Evolutionary conservation across 92 coral and sea anemone genomes (phyloP).

Genomic region (Umimayanthus chanpuru): DNA sequence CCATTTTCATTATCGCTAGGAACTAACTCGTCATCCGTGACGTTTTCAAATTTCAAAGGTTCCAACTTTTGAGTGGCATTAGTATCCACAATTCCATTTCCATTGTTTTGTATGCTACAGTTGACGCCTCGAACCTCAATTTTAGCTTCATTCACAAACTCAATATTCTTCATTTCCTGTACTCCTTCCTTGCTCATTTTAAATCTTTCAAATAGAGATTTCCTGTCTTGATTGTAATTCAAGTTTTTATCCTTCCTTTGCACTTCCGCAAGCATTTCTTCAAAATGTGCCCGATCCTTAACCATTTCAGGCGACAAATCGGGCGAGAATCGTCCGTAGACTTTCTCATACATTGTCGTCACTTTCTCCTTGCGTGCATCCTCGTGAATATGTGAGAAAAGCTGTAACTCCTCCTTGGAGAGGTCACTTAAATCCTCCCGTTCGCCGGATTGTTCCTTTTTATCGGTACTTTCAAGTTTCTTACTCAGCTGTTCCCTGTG

Average conservation of each 20-base stretch:
- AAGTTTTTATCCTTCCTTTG: conserved; percentile 49
- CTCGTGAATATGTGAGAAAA: conserved; percentile 47
- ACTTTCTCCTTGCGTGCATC: conserved; percentile 48
- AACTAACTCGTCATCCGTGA: conserved; percentile 82
- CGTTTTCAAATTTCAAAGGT: conserved; percentile 85
- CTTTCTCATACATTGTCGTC: conserved; percentile 78
- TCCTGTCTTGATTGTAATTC: conserved; percentile 51
- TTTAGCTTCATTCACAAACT: conserved; percentile 84
- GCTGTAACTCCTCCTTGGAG: conserved; percentile 35
- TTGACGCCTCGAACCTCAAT: conserved; percentile 64
- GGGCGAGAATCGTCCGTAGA: conserved; percentile 72
- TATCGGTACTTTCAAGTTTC: conserved; percentile 51
- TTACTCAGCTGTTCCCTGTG: conserved; percentile 82
- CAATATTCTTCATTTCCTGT: conserved; percentile 75
- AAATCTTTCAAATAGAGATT: conserved; percentile 75
- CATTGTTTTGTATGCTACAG: conserved; percentile 16
- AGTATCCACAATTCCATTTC: conserved; percentile 45
- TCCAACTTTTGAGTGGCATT: conserved; percentile 60
- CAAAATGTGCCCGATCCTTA: conserved; percentile 37
- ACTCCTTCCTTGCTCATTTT: conserved; percentile 50
- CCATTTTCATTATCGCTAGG: conserved; percentile 62
- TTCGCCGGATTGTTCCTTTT: conserved; percentile 51
- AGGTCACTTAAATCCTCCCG: conserved; percentile 40
- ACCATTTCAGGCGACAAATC: conserved; percentile 50
- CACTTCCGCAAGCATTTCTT: conserved; percentile 44